Conservation (phyloP, 1,140 invertebrate species). For the Dinoponera quadriceps region DNA sequence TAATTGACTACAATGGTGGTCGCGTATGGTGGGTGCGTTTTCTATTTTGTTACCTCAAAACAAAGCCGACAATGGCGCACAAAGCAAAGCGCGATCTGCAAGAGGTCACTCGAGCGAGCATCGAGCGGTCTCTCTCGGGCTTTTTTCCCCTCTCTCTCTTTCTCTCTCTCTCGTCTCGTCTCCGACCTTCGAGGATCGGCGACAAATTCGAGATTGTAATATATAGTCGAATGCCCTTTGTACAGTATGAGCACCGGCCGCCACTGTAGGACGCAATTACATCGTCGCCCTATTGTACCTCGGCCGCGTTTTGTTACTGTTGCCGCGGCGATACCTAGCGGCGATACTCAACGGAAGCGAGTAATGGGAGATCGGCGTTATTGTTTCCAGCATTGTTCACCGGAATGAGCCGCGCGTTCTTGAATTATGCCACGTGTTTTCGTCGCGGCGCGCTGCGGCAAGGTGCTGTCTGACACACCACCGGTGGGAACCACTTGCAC, state of each 20-base stretch:
- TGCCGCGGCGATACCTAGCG: slow-evolving; percentile 56
- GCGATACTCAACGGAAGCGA: neutral
- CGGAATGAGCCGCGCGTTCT: slow-evolving; percentile 64
- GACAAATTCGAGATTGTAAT: slow-evolving; percentile 84
- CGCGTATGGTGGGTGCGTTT: slow-evolving; percentile 82
- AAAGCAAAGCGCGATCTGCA: slow-evolving; percentile 70
- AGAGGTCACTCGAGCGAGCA: slow-evolving; percentile 77
- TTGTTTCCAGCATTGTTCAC: slow-evolving; percentile 63
- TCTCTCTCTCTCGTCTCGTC: slow-evolving; percentile 44
- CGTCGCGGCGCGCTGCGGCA: slow-evolving; percentile 51
- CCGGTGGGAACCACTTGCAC: slow-evolving; percentile 84
- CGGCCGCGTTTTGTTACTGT: slow-evolving; percentile 84
- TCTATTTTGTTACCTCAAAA: slow-evolving; percentile 86
- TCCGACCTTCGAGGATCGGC: slow-evolving; percentile 74
- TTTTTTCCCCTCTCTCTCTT: slow-evolving; percentile 13
- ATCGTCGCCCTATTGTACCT: slow-evolving; percentile 73
- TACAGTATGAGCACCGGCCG: slow-evolving; percentile 57
- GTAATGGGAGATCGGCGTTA: slow-evolving; percentile 38
- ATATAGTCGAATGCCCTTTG: slow-evolving; percentile 82
- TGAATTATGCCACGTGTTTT: slow-evolving; percentile 58
- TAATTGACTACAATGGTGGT: slow-evolving; percentile 84
- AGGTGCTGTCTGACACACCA: slow-evolving; percentile 72
- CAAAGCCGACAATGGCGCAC: slow-evolving; percentile 82
- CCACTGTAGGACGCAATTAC: slow-evolving; percentile 81
- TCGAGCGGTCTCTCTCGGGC: neutral